A percentile compares a stretch with the other conserved stretches of the same genome.
Conservation (phyloP, 2,888 invertebrate species). For the Megastigmus dorsalis region DNA sequence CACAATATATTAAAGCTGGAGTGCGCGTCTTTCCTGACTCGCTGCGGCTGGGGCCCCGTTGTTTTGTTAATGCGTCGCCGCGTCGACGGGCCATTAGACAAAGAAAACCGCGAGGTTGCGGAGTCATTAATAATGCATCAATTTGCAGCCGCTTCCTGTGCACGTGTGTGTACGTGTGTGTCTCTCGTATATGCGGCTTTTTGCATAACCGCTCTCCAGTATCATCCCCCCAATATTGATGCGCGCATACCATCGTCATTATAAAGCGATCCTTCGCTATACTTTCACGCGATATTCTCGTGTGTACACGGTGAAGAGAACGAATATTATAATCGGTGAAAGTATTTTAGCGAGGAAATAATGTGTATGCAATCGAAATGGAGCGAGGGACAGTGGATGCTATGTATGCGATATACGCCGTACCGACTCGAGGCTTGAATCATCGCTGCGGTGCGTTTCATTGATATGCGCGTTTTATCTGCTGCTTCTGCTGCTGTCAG, state of each 20-base stretch:
- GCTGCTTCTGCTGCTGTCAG: no score
- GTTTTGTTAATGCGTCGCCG: not conserved
- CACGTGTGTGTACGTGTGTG: no score
- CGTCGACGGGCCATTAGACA: not conserved
- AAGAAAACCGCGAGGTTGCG: conserved; percentile 20
- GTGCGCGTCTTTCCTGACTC: no score
- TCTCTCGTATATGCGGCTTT: not conserved
- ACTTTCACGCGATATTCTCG: no score
- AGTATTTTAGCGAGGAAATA: not conserved
- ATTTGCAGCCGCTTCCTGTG: conserved; percentile 10
- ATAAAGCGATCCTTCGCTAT: no score
- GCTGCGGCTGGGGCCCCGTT: not conserved
- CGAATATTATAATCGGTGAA: not conserved
- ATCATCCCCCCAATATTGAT: not conserved
- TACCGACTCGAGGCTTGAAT: not conserved
- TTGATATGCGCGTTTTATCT: not conserved
- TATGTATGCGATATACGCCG: no score
- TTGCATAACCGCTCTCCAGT: conserved; percentile 15
- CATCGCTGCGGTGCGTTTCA: no score
- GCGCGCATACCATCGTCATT: not conserved
- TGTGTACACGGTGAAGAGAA: not conserved
- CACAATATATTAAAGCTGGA: no score
- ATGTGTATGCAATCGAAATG: not conserved
- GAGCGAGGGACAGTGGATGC: not conserved
- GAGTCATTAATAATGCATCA: conserved; percentile 12